Evolutionary conservation across 2,797 vertebrate genomes (phyloP), one percentile per base, ranked within the genome.

Genomic region (Periparus ater): DNA sequence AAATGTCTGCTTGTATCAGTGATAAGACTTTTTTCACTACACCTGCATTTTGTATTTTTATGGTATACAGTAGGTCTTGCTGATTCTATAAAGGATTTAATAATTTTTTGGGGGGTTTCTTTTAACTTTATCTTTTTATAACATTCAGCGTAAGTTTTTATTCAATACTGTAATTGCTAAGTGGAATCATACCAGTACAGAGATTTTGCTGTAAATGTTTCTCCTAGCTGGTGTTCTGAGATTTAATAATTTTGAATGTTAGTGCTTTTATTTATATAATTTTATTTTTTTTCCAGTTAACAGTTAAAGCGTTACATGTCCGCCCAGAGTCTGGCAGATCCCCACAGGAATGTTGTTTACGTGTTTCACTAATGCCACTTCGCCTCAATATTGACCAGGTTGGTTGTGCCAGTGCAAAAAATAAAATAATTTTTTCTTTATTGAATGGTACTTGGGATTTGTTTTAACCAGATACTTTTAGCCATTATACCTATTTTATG

Each of bases 301-400:
- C 99, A 22, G 97, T 99, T 62, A 99, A 99, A 97, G 99, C 98
- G 0, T 95, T 99, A 50, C 99, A 99, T n/a, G 98, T 99, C 94
- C 99, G 99, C 94, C 99, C 99, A 1, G 99, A 99, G 96, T 98
- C 98, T 3, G 98, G 98, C 83, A 98, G 98, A 93, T 98, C 99
- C 34, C 99, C 99, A 0, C 99, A 99, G 88, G 99, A 99, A 67
- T 99, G 99, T 95, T 99, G 99, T 96, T 96, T 99, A 81, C 98
- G 99, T 23, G 98, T 99, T 89, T 99, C 99, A 2, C 96, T 99
- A 34, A 99, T 99, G 99, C 99, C 99, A 1, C 98, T 99, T 60
- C 99, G 99, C 84, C 99, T 99, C 97, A 99, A 99, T 93, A 99
- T 99, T 42, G 99, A 99, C 97, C 99, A 99, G 98, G 99, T 99